A percentile compares a stretch with the other conserved stretches of the same genome.
Conservation (phyloP, 1,140 invertebrate genomes). For the Heterodera schachtii region DNA sequence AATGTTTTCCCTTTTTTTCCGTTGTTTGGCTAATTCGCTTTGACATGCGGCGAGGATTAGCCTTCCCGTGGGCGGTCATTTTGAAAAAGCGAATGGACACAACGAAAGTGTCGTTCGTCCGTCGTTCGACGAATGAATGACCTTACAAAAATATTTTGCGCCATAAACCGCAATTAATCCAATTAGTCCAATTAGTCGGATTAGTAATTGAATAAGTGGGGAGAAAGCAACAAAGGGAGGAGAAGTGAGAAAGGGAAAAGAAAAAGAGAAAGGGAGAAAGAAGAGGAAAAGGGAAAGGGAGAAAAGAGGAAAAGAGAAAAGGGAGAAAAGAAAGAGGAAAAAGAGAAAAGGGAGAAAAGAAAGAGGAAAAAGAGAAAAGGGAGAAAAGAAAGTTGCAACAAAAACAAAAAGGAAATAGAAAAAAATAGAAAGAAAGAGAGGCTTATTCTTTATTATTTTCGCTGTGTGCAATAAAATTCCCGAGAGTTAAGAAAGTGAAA, state of each 20-base stretch:
- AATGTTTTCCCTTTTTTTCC: background rate
- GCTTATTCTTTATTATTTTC: background rate
- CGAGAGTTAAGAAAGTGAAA: background rate
- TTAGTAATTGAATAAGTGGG: background rate
- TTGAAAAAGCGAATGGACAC: background rate
- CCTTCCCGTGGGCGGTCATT: background rate
- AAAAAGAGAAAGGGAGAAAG: too few relatives aligned
- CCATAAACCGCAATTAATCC: constrained; percentile 6
- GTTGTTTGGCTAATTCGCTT: constrained; percentile 9
- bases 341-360: too few relatives aligned
- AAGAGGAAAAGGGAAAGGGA: too few relatives aligned
- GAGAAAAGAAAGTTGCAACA: too few relatives aligned
- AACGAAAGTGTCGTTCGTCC: background rate
- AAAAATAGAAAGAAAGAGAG: too few relatives aligned
- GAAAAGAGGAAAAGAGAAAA: too few relatives aligned
- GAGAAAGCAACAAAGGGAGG: background rate
- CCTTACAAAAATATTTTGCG: constrained; percentile 4
- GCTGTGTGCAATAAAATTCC: background rate
- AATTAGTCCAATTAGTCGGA: constrained; percentile 21
- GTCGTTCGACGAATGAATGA: background rate
- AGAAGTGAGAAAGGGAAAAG: too few relatives aligned
- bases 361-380: too few relatives aligned
- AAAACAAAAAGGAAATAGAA: too few relatives aligned
- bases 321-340: too few relatives aligned
- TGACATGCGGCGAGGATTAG: constrained; percentile 5